These are phyloP conservation scores for Magallana gigas DNA, from an alignment of 1,140 invertebrate species.

Conservation along the genomic window DNA sequence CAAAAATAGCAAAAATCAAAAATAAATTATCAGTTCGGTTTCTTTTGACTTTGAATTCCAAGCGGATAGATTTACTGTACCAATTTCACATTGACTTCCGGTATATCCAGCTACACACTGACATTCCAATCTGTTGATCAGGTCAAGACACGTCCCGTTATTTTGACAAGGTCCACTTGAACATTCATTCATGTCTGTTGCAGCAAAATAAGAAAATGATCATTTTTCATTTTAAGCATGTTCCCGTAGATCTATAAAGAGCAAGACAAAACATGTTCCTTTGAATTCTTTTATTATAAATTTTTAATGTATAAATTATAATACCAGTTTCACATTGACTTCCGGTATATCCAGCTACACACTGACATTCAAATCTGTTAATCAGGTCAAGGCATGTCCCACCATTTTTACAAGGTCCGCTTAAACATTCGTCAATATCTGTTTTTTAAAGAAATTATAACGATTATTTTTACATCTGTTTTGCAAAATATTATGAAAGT, in stretches of 20 bases:
- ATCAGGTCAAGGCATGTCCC: constrained; percentile 37
- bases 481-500: too few relatives aligned
- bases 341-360: not conserved
- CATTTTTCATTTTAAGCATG: not conserved
- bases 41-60: too few relatives aligned
- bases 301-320: too few relatives aligned
- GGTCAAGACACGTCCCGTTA: not conserved
- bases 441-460: not conserved
- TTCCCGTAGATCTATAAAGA: not conserved
- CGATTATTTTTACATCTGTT: too few relatives aligned
- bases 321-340: not conserved
- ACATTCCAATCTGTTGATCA: too few relatives aligned
- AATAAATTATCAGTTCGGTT: too few relatives aligned
- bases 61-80: not conserved
- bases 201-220: not conserved
- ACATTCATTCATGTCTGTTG: constrained; percentile 46
- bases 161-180: constrained; percentile 27
- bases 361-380: constrained; percentile 5
- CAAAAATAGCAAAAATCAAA: too few relatives aligned
- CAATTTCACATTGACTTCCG: constrained; percentile 17
- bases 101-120: constrained; percentile 8
- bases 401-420: constrained; percentile 35
- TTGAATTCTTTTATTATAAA: too few relatives aligned
- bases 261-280: not conserved
- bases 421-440: constrained; percentile 39